Base-by-base conservation (phyloP, 2,113 vertebrate genomes). In the Catagonus wagneri region DNA sequence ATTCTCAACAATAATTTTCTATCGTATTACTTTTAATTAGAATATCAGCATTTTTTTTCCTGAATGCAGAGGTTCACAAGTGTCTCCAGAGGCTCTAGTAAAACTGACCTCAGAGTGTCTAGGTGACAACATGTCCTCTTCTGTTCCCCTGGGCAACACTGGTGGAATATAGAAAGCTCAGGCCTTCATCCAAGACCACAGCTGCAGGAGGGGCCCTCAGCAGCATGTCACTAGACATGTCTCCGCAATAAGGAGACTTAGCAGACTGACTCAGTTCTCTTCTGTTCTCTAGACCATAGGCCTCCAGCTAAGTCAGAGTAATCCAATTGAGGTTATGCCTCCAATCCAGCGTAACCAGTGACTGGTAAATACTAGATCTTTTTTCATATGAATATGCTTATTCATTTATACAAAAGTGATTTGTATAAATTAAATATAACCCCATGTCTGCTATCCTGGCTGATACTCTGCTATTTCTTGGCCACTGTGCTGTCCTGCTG, bases 401-500 rank as follows among this genome's bases (percentile, higher is more conserved):
- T 90, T 78, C 36, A 79, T 80, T 93, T 56, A 60, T 44, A 90
- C 60, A 66, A 60, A 61, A 74, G 54, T 50, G 39, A 72, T 34
- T 71, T 83, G 22, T 50, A 58, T 72, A 79, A 83, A 89, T 84
- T 89, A 78, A 72, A 36, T 76, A 89, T 83, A 76, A 54, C 12
- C 17, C 29, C 34, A 63, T 4, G 27, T 83, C 56, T 69, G 54
- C 54, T 83, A 83, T 71, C 25, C 27, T 89, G n/a, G 29, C 29
- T 72, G 6, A 12, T 71, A 84, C 58, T 75, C 56, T 34, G 44
- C 68, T 75, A 76, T 83, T 93, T 93, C 71, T 84, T 84, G 56
- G 10, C 6, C 25, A 54, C 52, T n/a, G 29, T 68, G n/a, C 39
- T 60, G 19, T 69, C 61, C 60, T 90, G 34, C 36, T 61, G 7